A percentile compares a stretch with the other conserved stretches of the same genome.
phyloP scores from a whole-genome alignment of 2,113 vertebrate species.

The Sardina pilchardus region DNA sequence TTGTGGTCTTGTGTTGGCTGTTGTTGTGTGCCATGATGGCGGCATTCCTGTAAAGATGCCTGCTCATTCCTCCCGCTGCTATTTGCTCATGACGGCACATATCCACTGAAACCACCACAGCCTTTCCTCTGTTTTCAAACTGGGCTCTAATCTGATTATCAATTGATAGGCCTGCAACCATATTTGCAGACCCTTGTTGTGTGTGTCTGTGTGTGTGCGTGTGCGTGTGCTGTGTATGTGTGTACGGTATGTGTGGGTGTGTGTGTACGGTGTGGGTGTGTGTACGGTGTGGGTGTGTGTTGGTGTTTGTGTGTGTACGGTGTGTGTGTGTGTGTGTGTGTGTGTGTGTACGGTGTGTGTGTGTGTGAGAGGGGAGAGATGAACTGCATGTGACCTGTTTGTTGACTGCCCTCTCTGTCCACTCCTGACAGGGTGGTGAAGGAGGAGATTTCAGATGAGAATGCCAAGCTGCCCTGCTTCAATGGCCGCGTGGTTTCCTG shows the following conservation, averaged over 20 bases:
- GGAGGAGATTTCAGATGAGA: constrained; percentile 93
- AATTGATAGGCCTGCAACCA: neutral
- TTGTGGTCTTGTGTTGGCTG: neutral
- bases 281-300: too few relatives aligned
- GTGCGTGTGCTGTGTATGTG: too few relatives aligned
- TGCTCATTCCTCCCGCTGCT: neutral
- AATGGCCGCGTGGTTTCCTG: constrained; percentile 95
- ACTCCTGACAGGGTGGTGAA: constrained; percentile 86
- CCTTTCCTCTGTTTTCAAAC: neutral
- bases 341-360: too few relatives aligned
- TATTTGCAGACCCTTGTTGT: neutral
- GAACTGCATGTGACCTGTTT: constrained; percentile 5
- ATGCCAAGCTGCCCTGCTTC: constrained; percentile 90
- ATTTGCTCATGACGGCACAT: neutral
- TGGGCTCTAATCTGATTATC: neutral
- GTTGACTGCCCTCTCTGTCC: constrained; percentile 28
- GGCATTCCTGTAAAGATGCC: neutral
- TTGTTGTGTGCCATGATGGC: neutral
- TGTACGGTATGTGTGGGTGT: neutral
- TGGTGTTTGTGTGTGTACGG: neutral
- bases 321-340: neutral
- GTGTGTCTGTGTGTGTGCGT: neutral
- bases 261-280: too few relatives aligned
- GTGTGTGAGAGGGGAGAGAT: neutral
- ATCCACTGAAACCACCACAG: neutral